Conservation (phyloP, 2,797 vertebrate genomes). For the Oreortyx pictus region DNA sequence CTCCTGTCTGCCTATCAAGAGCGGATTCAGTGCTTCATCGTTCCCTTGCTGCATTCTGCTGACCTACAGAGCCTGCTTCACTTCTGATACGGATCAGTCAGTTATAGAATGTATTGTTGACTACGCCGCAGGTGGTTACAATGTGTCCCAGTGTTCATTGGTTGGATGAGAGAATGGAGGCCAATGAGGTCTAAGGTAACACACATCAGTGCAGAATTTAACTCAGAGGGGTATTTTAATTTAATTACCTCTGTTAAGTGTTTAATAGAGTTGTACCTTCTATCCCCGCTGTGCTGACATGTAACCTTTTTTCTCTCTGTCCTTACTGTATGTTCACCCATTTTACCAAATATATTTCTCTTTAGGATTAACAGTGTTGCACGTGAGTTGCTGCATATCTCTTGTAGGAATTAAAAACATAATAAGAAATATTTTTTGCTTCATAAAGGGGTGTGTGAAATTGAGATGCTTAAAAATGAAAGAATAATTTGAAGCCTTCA, state of each 20-base stretch:
- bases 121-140: background rate
- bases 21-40: background rate
- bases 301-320: background rate
- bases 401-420: background rate
- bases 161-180: background rate
- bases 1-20: background rate
- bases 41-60: background rate
- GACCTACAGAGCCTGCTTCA: background rate
- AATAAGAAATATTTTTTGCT: background rate
- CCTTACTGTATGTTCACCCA: background rate
- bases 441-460: background rate
- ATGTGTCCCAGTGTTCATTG: conserved; percentile 3
- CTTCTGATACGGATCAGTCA: background rate
- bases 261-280: conserved; percentile 28
- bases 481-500: background rate
- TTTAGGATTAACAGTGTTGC: background rate
- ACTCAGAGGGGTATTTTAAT: conserved; percentile 53
- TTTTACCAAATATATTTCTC: background rate
- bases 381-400: background rate
- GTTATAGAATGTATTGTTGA: background rate
- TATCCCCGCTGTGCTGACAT: conserved; percentile 5
- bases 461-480: background rate
- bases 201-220: conserved; percentile 47
- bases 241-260: conserved; percentile 51
- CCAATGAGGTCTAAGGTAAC: conserved; percentile 18